Evolutionary conservation across 2,113 vertebrate species (phyloP), one percentile per base, ranked within the genome.

Genomic region (Psilopsiagon aurifrons): DNA sequence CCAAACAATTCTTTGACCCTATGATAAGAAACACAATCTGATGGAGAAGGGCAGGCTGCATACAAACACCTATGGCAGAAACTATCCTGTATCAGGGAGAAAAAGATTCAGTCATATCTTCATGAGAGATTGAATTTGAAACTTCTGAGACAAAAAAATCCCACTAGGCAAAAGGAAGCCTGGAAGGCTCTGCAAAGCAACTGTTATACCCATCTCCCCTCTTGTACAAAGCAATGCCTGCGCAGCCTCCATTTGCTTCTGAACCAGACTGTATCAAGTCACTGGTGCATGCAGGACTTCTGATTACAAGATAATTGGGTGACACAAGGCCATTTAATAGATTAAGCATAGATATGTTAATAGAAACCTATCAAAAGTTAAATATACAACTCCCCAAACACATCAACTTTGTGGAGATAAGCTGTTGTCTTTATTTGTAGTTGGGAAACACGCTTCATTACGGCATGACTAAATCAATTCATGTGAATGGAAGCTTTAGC

Each of bases 21-120:
- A 0, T 5, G 24, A 25, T 63, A 59, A 59, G 57, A 5, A 17
- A 15, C 0, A 1, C 10, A 5, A 18, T 5, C 4, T 8, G 47
- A 4, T 7, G 29, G n/a, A 47, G 17, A 55, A 23, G 55, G 47
- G 41, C 57, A 44, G 43, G 35, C 19, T 1, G 3, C 37, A 8
- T 2, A 11, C 35, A n/a, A 10, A 7, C 9, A 31, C 46, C 31
- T 5, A 2, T 2, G 7, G 54, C 71, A 78, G 47, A 13, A 57
- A 24, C 35, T 27, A 19, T 10, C 41, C 11, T 1, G 4, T 9
- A 12, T 15, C 23, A 37, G 60, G 35, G 10, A 31, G 39, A 39
- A 39, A 35, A 43, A 39, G 35, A 22, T n/a, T 41, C 24, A 46
- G 6, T 13, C 60, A 6, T 51, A 39, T 7, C n/a, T 31, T 28